phyloP scores from a whole-genome alignment of 1,140 invertebrate species.

The Drosophila saltans region DNA sequence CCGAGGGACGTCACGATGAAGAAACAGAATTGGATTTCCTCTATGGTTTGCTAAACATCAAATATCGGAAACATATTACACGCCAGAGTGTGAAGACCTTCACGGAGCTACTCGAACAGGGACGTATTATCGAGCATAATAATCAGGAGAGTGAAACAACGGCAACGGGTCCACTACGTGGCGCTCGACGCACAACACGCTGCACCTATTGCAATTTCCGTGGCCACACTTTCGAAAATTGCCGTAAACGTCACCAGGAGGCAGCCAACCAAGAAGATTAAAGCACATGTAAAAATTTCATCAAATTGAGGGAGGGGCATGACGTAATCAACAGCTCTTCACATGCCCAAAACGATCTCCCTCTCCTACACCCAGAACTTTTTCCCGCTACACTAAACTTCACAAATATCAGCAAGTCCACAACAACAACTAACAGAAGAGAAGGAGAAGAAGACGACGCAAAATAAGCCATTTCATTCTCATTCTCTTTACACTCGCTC shows the following conservation, averaged over 20 bases:
- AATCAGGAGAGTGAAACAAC: conserved; percentile 51
- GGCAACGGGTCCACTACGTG: conserved; percentile 36
- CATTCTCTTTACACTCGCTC: conserved; percentile 28
- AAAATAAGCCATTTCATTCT: conserved; percentile 9
- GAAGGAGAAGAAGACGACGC: conserved; percentile 1
- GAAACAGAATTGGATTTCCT: conserved; percentile 77
- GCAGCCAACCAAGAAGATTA: conserved; percentile 35
- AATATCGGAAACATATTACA: conserved; percentile 73
- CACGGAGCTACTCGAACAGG: conserved; percentile 70
- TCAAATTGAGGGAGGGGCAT: conserved; percentile 17
- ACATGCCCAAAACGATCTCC: conserved; percentile 15
- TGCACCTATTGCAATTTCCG: conserved; percentile 72
- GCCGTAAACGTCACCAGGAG: conserved; percentile 51
- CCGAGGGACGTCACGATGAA: conserved; percentile 70
- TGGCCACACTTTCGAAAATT: conserved; percentile 62
- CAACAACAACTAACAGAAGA: conserved; percentile 16
- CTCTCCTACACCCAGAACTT: conserved; percentile 33
- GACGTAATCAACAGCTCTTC: conserved; percentile 17
- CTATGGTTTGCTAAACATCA: conserved; percentile 74
- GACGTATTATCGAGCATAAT: conserved; percentile 75
- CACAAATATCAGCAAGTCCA: conserved; percentile 29
- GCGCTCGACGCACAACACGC: conserved; percentile 44
- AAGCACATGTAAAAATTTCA: conserved; percentile 1
- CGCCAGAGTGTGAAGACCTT: conserved; percentile 63
- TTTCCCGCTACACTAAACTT: conserved; percentile 38